These are phyloP conservation scores for Drosophila flavopinicola DNA, from an alignment of 2,888 invertebrate species.

Conservation along the genomic window DNA sequence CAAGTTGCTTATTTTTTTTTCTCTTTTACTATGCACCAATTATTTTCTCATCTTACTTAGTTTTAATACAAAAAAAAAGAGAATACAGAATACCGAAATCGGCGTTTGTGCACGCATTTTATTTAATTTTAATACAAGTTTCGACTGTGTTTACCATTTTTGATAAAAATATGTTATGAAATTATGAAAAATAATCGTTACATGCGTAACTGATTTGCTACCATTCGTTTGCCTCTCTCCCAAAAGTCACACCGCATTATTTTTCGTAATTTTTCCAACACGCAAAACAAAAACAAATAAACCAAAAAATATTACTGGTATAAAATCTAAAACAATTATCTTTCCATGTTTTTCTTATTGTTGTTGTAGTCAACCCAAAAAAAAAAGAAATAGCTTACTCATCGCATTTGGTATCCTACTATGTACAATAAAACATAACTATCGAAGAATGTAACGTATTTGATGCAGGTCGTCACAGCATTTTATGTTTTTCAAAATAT, in stretches of 20 bases:
- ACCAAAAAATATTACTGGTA: constrained; percentile 14
- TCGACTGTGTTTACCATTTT: constrained; percentile 53
- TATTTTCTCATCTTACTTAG: constrained; percentile 48
- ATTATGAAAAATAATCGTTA: constrained; percentile 52
- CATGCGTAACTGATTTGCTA: constrained; percentile 50
- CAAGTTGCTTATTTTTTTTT: constrained; percentile 47
- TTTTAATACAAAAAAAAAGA: constrained; percentile 27
- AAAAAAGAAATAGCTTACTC: constrained; percentile 18
- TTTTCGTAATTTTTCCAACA: constrained; percentile 46
- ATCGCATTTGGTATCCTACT: constrained; percentile 24
- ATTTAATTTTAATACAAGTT: constrained; percentile 55
- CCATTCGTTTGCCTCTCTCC: constrained; percentile 30
- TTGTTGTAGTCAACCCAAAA: constrained; percentile 65
- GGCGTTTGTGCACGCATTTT: constrained; percentile 84
- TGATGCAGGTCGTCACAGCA: constrained; percentile 12
- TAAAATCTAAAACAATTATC: constrained; percentile 35
- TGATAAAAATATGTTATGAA: constrained; percentile 38
- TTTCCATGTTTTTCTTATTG: constrained; percentile 74
- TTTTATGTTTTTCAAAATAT: constrained; percentile 70
- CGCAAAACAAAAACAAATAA: constrained; percentile 19
- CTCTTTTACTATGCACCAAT: constrained; percentile 58
- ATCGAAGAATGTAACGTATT: constrained; percentile 8
- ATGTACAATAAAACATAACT: constrained; percentile 4
- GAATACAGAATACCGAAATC: constrained; percentile 50
- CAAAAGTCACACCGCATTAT: constrained; percentile 46